Base-by-base conservation (phyloP, 2,888 invertebrate genomes). In the Ischnus inquisitorius region DNA sequence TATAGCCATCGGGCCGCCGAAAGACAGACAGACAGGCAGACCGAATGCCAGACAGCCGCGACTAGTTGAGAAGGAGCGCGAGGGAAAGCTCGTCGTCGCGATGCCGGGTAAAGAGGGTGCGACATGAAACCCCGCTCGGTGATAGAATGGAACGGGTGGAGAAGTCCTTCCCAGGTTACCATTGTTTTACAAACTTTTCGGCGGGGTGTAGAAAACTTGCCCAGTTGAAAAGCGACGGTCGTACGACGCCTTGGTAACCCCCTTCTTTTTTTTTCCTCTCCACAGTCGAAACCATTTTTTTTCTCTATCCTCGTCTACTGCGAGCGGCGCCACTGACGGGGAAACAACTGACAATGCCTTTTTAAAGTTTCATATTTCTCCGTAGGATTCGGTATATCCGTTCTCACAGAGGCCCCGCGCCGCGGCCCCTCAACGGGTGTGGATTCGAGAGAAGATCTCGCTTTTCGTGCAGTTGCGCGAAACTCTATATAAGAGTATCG, bases 121-220 rank as follows among this genome's bases (percentile, higher is more conserved):
- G 67, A 68, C 67, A 67, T 34, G 39, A n/a, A 39, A 41, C 39
- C 34, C 60, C 60, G 60, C 79, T 79, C 72, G 68, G 34, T 25
- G 51, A 39, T 48, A 22, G 34, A 48, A 39, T 41, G 77, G 68
- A 28, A 14, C 5, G 62, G 62, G 62, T 34, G 16, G 79, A 68
- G 54, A 51, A 34, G 34, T 34, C 34, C 34, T 34, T 34, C 25
- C 65, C 71, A 48, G 39, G 57, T 64, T 74, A 57, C 82, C 87
- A 87, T 89, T 89, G 89, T 88, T 88, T 84, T 83, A 74, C 79
- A 69, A 89, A 89, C 85, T 89, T 89, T 89, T 89, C 88, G 88
- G 88, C 88, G 87, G 84, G 25, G 57, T 19, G 22, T 19, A 22
- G 87, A 85, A 87, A 88, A 88, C 85, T 89, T 88, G 57, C 41